Evolutionary conservation across 1,140 invertebrate species (phyloP).

Genomic region (Tyrophagus putrescentiae): DNA sequence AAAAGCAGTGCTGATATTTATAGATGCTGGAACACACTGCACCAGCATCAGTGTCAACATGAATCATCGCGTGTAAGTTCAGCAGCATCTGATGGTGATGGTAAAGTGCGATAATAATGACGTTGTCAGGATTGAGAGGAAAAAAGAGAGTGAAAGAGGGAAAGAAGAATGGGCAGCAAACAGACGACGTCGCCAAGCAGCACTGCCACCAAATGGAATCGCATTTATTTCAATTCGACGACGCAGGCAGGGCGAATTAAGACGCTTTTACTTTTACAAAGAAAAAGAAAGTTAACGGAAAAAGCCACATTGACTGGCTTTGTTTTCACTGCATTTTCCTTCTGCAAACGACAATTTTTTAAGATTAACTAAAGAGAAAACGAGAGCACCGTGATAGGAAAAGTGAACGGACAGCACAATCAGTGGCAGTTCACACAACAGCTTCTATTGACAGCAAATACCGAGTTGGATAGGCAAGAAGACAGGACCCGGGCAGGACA

Average conservation of each 20-base stretch:
- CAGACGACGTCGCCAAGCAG: no score
- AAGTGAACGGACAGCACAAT: neutral
- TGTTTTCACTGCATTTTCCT: neutral
- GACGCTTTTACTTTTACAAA: neutral
- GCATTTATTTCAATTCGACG: slow-evolving; percentile 5
- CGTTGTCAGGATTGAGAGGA: neutral
- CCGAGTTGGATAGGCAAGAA: neutral
- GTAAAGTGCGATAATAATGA: neutral
- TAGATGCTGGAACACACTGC: no score
- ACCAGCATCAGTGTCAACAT: slow-evolving; percentile 12
- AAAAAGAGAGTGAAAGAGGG: no score
- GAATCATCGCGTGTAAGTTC: neutral
- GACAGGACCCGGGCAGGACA: neutral
- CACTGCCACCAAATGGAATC: neutral
- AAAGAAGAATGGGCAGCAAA: no score
- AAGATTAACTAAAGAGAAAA: neutral
- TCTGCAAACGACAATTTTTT: slow-evolving; percentile 1
- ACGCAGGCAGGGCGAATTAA: neutral
- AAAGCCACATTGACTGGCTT: neutral
- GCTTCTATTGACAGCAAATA: neutral
- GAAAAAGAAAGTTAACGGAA: neutral
- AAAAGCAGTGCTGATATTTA: no score
- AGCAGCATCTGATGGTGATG: neutral
- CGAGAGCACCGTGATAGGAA: neutral
- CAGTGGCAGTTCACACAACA: neutral